These are phyloP conservation scores for Bhutanitis thaidina DNA, from an alignment of 2,888 invertebrate genomes.

Conservation along the genomic window DNA sequence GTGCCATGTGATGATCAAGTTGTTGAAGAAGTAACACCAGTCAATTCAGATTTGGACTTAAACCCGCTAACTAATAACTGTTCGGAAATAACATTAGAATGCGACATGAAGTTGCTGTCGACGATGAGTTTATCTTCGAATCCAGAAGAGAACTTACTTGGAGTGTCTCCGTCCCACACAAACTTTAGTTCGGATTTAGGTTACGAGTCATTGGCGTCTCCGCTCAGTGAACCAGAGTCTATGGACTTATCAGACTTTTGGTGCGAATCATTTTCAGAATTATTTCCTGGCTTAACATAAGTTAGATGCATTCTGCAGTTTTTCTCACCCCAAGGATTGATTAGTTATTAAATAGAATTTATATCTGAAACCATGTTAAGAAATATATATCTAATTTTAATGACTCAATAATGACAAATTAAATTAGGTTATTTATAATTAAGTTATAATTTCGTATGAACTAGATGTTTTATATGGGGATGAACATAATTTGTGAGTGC, in stretches of 20 bases:
- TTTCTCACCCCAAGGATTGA: conserved; percentile 71
- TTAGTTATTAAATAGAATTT: conserved; percentile 50
- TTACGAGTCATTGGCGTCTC: conserved; percentile 72
- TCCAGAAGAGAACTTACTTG: conserved; percentile 51
- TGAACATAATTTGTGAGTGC: conserved; percentile 44
- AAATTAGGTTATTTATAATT: conserved; percentile 27
- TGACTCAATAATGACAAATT: conserved; percentile 43
- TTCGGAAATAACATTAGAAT: conserved; percentile 49
- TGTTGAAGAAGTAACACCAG: conserved; percentile 48
- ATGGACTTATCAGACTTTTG: conserved; percentile 82
- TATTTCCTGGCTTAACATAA: conserved; percentile 87
- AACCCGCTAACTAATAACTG: conserved; percentile 42
- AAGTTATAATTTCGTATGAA: conserved; percentile 22
- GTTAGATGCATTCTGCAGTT: conserved; percentile 39
- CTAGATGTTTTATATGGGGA: conserved; percentile 42
- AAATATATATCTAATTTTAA: conserved; percentile 22
- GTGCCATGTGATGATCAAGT: conserved; percentile 81
- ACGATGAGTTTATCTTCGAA: conserved; percentile 63
- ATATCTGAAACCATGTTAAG: conserved; percentile 31
- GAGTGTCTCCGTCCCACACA: conserved; percentile 65
- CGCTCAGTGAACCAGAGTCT: conserved; percentile 67
- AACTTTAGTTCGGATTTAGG: conserved; percentile 68
- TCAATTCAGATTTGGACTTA: conserved; percentile 52
- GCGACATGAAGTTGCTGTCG: conserved; percentile 69
- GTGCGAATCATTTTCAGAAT: conserved; percentile 87